Evolutionary conservation across 2,113 vertebrate species (phyloP), one percentile per base, ranked within the genome.

Genomic region (Chunga burmeisteri): DNA sequence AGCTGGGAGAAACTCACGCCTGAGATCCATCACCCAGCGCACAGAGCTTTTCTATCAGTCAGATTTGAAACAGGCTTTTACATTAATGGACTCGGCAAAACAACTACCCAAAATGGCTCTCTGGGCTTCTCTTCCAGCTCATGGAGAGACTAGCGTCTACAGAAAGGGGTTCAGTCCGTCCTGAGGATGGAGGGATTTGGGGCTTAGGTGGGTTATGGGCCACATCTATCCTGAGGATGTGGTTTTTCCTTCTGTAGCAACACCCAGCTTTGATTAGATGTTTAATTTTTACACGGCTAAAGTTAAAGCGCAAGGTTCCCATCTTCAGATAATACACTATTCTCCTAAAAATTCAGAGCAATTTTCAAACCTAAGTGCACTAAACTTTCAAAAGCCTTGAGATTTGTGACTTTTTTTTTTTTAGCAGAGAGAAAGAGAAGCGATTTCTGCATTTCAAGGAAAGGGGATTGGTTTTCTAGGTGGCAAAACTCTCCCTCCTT

Each of bases 121-220:
- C 61, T 63, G 44, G 56, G 42, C 27, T 88, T 13, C 56, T 52
- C 32, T 59, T 29, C 19, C 38, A 63, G 4, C 38, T n/a, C 32
- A 2, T 2, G 30, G 25, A 36, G 52, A 7, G 8, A 44, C 5
- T 0, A 1, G 19, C 16, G 11, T 8, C 50, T 42, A 6, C 30
- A 5, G 7, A 21, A 50, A 5, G 53, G 62, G 27, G 36, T 5
- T 65, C 8, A 12, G 34, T 44, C 46, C 2, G 0, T 53, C 32
- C 80, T 4, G 30, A 18, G 46, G 38, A 13, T 30, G 42, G 36
- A 47, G 59, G 40, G 29, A 55, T 9, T 9, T 1, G 14, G 29
- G 16, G 16, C 14, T 75, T 47, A 2, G 19, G 13, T 14, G 72
- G 11, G 30, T 1, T 3, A 9, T 3, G 42, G 30, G 34, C 8